These are phyloP conservation scores for Volucella inanis DNA, from an alignment of 2,888 invertebrate species.

Conservation along the genomic window DNA sequence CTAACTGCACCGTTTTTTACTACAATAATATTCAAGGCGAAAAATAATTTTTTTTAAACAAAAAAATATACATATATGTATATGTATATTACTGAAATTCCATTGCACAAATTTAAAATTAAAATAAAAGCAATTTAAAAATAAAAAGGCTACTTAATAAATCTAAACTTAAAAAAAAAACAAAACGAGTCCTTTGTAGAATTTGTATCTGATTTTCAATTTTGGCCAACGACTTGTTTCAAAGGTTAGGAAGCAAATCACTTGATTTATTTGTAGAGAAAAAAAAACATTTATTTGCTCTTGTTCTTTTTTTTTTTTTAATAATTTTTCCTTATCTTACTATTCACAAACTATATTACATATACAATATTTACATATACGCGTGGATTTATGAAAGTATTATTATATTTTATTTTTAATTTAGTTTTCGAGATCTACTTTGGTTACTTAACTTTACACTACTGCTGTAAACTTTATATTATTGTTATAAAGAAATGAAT, in stretches of 20 bases:
- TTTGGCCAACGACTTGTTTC: neutral
- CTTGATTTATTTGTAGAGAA: constrained; percentile 10
- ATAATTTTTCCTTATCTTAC: constrained; percentile 2
- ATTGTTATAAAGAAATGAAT: constrained; percentile 30
- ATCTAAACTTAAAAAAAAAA: constrained; percentile 1
- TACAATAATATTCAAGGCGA: constrained; percentile 25
- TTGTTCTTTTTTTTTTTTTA: neutral
- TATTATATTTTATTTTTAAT: constrained; percentile 54
- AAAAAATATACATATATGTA: neutral
- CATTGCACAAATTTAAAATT: constrained; percentile 60
- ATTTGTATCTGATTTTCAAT: neutral
- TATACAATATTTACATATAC: constrained; percentile 16
- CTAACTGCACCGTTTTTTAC: constrained; percentile 64
- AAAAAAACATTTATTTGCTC: neutral
- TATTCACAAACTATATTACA: constrained; percentile 14
- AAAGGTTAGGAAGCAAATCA: constrained; percentile 1
- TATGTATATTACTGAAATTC: constrained; percentile 36
- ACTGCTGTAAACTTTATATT: constrained; percentile 7
- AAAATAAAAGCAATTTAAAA: constrained; percentile 22
- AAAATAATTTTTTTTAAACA: neutral
- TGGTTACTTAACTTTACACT: constrained; percentile 21
- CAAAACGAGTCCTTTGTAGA: neutral
- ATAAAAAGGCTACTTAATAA: constrained; percentile 14
- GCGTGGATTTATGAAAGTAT: constrained; percentile 61
- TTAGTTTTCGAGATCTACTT: constrained; percentile 21